Evolutionary conservation across 2,113 vertebrate species (phyloP).

Genomic region (Solea solea): DNA sequence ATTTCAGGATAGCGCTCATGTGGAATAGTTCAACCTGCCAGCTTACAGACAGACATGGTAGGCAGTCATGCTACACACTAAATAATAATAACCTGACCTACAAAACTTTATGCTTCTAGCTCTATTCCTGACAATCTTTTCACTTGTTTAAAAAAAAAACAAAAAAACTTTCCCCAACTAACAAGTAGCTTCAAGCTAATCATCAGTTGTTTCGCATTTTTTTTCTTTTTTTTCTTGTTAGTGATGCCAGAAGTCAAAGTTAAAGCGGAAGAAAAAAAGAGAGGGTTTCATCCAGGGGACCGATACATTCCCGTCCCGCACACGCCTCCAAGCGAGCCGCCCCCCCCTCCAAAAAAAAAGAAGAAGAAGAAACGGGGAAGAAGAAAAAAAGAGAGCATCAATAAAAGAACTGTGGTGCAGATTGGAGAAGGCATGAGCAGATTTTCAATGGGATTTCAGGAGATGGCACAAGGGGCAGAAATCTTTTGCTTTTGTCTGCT

Average conservation of each 20-base stretch:
- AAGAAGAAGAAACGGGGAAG: constrained; percentile 17
- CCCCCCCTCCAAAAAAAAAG: constrained; percentile 33
- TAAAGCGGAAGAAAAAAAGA: constrained; percentile 23
- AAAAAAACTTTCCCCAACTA: constrained; percentile 32
- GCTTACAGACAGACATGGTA: constrained; percentile 22
- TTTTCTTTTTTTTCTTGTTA: constrained; percentile 47
- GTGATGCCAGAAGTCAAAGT: constrained; percentile 51
- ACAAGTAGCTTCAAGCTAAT: constrained; percentile 65
- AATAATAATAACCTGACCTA: constrained; percentile 28
- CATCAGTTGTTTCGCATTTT: constrained; percentile 43
- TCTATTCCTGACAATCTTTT: constrained; percentile 25
- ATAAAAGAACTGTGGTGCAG: constrained; percentile 69
- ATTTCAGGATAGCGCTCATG: constrained; percentile 44
- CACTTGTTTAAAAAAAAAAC: constrained; percentile 3
- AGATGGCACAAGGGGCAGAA: constrained; percentile 72
- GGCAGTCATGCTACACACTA: constrained; percentile 11
- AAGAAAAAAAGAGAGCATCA: constrained; percentile 58
- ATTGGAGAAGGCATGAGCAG: constrained; percentile 70
- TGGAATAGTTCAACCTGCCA: constrained; percentile 47
- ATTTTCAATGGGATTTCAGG: constrained; percentile 77
- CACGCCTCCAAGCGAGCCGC: constrained; percentile 63
- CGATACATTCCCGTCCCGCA: constrained; percentile 61
- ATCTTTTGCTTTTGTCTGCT: constrained; percentile 81
- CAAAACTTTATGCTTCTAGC: constrained; percentile 26
- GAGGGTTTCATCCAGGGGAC: constrained; percentile 61